These are phyloP conservation scores for Corythaeola cristata DNA, from an alignment of 2,113 vertebrate species.

Conservation along the genomic window DNA sequence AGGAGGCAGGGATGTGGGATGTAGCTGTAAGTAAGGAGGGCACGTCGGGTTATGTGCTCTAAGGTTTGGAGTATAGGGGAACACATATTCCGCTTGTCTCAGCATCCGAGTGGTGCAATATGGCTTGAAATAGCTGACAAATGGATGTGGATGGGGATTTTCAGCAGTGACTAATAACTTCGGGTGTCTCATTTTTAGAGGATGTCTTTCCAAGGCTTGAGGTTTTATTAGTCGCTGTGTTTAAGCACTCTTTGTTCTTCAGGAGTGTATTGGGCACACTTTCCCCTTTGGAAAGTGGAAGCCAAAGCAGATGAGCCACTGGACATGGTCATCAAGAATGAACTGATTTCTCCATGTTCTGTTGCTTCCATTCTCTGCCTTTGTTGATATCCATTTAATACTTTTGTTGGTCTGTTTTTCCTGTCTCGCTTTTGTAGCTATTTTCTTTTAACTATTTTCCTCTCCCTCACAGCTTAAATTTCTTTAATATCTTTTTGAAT, in stretches of 20 bases:
- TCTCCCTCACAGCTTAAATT: neutral
- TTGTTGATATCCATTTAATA: neutral
- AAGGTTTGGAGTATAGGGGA: neutral
- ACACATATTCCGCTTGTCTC: neutral
- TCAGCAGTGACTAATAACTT: neutral
- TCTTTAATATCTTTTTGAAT: neutral
- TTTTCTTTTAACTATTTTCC: neutral
- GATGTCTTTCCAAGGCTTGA: neutral
- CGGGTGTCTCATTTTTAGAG: neutral
- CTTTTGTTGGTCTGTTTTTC: neutral
- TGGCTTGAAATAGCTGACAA: neutral
- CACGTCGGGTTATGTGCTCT: accelerated
- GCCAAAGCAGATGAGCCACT: neutral
- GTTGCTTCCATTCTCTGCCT: neutral
- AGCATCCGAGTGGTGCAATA: accelerated
- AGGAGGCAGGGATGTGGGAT: neutral
- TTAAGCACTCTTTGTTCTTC: neutral
- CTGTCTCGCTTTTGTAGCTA: neutral
- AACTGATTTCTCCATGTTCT: neutral
- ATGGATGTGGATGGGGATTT: neutral
- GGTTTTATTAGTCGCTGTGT: neutral
- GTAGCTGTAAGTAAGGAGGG: neutral
- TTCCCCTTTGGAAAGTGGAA: neutral
- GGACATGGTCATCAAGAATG: accelerated
- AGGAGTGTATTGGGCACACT: accelerated